phyloP scores from a whole-genome alignment of 2,888 invertebrate species.

The Himalopsyche anomala region DNA sequence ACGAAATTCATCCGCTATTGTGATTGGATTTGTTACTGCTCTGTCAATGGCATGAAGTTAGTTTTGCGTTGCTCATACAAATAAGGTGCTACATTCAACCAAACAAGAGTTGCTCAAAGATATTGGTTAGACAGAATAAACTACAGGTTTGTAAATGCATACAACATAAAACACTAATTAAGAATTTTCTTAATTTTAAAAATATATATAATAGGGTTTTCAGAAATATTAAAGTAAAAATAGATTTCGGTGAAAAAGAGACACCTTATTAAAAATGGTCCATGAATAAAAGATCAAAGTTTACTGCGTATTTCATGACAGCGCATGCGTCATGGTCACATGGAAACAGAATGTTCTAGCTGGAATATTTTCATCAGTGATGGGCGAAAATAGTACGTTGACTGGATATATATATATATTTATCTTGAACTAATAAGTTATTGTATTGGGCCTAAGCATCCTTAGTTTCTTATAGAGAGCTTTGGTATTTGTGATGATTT shows the following conservation, averaged over 20 bases:
- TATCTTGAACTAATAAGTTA: no score
- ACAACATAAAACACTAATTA: no score
- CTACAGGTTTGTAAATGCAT: no score
- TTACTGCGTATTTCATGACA: not conserved
- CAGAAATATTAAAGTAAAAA: no score
- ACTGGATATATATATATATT: not conserved
- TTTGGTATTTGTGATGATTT: no score
- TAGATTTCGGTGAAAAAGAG: no score
- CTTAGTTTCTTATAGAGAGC: no score
- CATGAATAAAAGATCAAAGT: constrained; percentile 50
- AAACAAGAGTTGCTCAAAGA: no score
- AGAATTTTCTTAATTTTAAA: no score
- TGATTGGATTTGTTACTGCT: not conserved
- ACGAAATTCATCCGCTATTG: constrained; percentile 6
- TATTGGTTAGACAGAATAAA: no score
- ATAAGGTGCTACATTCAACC: not conserved
- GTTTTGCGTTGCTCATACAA: not conserved
- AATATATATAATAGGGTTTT: no score
- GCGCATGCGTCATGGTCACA: constrained; percentile 51
- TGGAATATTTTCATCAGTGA: constrained; percentile 14
- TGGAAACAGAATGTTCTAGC: constrained; percentile 43
- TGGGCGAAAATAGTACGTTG: not conserved
- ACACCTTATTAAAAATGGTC: constrained; percentile 29
- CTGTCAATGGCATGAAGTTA: constrained; percentile 3
- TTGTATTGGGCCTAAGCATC: no score